These are phyloP conservation scores for Venusia cambrica DNA, from an alignment of 2,888 invertebrate genomes.

Conservation along the genomic window DNA sequence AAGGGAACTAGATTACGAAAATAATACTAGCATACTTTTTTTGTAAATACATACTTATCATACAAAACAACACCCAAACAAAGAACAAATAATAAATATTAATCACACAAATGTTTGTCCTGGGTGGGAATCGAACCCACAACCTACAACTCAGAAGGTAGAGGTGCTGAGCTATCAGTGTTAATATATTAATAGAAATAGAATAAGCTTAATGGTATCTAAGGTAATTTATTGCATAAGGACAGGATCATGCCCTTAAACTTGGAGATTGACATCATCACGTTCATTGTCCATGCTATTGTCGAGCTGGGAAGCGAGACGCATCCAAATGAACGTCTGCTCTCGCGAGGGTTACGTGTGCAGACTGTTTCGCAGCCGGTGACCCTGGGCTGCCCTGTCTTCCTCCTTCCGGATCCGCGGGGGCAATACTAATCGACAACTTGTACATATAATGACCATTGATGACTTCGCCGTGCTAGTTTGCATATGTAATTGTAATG, in stretches of 20 bases:
- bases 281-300: constrained; percentile 39
- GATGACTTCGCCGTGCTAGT: constrained; percentile 9
- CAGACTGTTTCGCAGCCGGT: constrained; percentile 45
- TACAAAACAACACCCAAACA: too few relatives aligned
- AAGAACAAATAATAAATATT: too few relatives aligned
- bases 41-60: too few relatives aligned
- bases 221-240: constrained; percentile 18
- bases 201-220: not conserved
- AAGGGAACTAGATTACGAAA: too few relatives aligned
- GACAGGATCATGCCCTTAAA: constrained; percentile 30
- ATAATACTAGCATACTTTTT: too few relatives aligned
- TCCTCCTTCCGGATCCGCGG: constrained; percentile 69
- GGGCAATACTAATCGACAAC: constrained; percentile 57
- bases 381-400: constrained; percentile 53
- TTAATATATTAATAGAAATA: not conserved
- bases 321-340: constrained; percentile 51
- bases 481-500: constrained; percentile 8
- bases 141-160: too few relatives aligned
- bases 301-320: constrained; percentile 31
- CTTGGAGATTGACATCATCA: constrained; percentile 40
- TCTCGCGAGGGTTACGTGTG: constrained; percentile 36
- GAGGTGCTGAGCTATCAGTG: too few relatives aligned
- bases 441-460: constrained; percentile 20
- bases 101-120: too few relatives aligned
- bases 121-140: too few relatives aligned